These are phyloP conservation scores for Plectrocnemia conspersa DNA, from an alignment of 1,140 invertebrate genomes.

Conservation along the genomic window DNA sequence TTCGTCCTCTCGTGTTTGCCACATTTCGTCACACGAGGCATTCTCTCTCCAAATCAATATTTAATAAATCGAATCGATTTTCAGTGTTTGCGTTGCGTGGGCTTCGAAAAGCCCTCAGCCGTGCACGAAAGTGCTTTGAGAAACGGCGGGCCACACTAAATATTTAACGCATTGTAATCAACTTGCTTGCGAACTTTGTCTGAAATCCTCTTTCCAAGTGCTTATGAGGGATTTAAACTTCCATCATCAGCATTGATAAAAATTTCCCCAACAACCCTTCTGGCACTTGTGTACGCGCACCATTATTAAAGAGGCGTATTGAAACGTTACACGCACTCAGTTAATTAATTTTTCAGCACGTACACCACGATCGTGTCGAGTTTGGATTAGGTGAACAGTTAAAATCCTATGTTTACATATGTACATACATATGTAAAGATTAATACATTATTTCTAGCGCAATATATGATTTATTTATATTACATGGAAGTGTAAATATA, in stretches of 20 bases:
- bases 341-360: no score
- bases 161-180: slow-evolving; percentile 20
- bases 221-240: not conserved
- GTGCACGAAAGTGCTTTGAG: not conserved
- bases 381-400: no score
- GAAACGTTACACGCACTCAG: no score
- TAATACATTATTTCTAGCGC: no score
- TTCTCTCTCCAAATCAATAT: slow-evolving; percentile 8
- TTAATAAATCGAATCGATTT: slow-evolving; percentile 22
- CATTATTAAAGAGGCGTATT: no score
- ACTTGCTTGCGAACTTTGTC: slow-evolving; percentile 10
- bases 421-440: no score
- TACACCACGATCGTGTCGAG: no score
- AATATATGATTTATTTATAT: no score
- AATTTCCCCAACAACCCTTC: no score
- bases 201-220: slow-evolving; percentile 8
- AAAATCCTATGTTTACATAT: no score
- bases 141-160: not conserved
- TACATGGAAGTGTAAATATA: no score
- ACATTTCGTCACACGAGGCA: not conserved
- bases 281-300: no score
- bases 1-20: not conserved
- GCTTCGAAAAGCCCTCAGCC: slow-evolving; percentile 7
- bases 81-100: slow-evolving; percentile 24
- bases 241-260: slow-evolving; percentile 3